phyloP scores from a whole-genome alignment of 2,888 invertebrate species.

The Caenorhabditis panamensis region DNA sequence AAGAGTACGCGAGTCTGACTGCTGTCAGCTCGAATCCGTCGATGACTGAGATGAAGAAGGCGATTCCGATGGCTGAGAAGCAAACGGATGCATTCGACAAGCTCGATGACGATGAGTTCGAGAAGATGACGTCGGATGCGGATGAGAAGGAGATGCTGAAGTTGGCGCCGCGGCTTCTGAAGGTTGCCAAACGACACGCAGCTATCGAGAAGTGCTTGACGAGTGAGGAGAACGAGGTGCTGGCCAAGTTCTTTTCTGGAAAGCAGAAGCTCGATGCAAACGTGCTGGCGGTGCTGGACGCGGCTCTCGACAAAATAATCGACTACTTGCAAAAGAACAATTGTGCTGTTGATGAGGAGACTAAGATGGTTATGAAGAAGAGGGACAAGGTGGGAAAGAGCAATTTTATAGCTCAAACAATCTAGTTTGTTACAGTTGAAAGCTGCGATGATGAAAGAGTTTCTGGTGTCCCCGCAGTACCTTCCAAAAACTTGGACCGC shows the following conservation, averaged over 20 bases:
- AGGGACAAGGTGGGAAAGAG: constrained; percentile 44
- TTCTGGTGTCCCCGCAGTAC: constrained; percentile 65
- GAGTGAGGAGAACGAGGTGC: constrained; percentile 57
- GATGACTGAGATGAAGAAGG: constrained; percentile 21
- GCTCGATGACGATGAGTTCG: constrained; percentile 59
- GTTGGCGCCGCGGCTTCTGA: constrained; percentile 58
- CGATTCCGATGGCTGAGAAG: constrained; percentile 39
- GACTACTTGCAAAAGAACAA: constrained; percentile 63
- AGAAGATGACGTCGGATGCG: constrained; percentile 46
- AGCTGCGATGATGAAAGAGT: constrained; percentile 66
- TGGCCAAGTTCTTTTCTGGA: constrained; percentile 67
- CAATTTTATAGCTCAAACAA: background rate
- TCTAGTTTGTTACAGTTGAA: constrained; percentile 39
- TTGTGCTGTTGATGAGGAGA: constrained; percentile 61
- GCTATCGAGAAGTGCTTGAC: constrained; percentile 64
- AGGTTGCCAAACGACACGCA: constrained; percentile 54
- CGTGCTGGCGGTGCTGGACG: constrained; percentile 49
- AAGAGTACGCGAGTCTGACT: constrained; percentile 1
- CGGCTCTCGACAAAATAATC: constrained; percentile 65
- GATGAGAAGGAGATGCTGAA: constrained; percentile 56
- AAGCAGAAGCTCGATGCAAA: constrained; percentile 51
- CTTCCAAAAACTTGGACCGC: constrained; percentile 65
- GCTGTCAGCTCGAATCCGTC: constrained; percentile 25
- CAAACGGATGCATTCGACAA: constrained; percentile 54
- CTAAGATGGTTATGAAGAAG: constrained; percentile 56